These are phyloP conservation scores for Tinamus major DNA, from an alignment of 2,797 vertebrate species.

Conservation along the genomic window DNA sequence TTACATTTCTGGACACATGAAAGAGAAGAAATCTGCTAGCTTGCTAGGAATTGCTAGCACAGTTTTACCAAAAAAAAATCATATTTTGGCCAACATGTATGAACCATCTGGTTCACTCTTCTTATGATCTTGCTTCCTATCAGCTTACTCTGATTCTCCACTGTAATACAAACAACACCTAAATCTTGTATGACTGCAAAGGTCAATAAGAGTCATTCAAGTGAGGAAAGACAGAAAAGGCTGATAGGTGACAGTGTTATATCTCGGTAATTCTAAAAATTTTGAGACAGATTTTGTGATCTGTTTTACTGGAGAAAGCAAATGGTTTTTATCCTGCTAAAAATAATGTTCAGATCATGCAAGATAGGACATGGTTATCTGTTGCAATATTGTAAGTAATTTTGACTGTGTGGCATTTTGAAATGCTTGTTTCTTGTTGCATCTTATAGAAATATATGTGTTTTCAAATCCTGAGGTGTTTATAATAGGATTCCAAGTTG, in stretches of 20 bases:
- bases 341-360: accelerated
- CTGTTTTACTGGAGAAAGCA: not conserved
- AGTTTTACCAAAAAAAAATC: no score
- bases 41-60: no score
- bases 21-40: no score
- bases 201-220: not conserved
- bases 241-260: not conserved
- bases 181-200: not conserved
- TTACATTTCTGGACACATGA: no score
- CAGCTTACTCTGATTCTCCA: not conserved
- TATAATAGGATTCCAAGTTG: not conserved
- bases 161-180: not conserved
- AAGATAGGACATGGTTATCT: not conserved
- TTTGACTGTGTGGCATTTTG: not conserved
- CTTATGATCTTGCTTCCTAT: not conserved
- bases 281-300: not conserved
- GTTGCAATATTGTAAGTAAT: not conserved
- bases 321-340: not conserved
- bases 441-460: not conserved
- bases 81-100: no score
- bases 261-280: not conserved
- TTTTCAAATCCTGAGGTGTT: not conserved
- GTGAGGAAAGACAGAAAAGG: not conserved
- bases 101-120: not conserved
- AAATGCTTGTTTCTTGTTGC: not conserved